Base-by-base conservation (phyloP, 2,797 vertebrate genomes). In the Melanogrammus aeglefinus region DNA sequence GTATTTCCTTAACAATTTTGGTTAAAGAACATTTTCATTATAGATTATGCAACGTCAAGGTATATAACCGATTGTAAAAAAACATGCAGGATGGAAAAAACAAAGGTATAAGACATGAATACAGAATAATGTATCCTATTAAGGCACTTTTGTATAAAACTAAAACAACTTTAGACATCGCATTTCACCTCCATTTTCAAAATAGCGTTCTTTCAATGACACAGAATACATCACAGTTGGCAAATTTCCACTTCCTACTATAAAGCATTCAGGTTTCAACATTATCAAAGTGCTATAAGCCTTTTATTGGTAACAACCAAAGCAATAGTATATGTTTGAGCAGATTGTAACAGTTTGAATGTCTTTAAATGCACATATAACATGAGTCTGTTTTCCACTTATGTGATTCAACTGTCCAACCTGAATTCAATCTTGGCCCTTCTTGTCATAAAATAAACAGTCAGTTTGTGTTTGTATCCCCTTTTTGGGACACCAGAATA, bases 281-380 rank as follows among this genome's bases (percentile, higher is more conserved):
- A 86, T 76, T 41, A 78, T 88, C 76, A 89, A 91, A 92, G 91
- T 92, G 91, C 91, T 87, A 82, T 80, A 82, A 90, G 86, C 57
- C n/a, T 85, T 86, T 87, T 77, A 86, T 76, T 83, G 80, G 81
- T 78, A 75, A 38, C 31, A 38, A 79, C 39, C 73, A 72, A 75
- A 80, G 83, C 16, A 10, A 78, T 69, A 76, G 21, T 73, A 29
- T 69, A 38, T 81, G 79, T 81, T 31, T 75, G 12, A 78, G 77
- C 13, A 75, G 41, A 80, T 77, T 35, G 12, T 75, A 33, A 76
- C 39, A 75, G 76, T 87, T 74, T 29, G 12, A 41, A 41, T 39
- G 12, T 83, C 85, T 84, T 80, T 80, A 84, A 79, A 77, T 10
- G 76, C 12, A 80, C 76, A 85, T 79, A 78, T 84, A 83, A 84